Base-by-base conservation (phyloP, 2,888 invertebrate species). In the Cantharis lateralis region DNA sequence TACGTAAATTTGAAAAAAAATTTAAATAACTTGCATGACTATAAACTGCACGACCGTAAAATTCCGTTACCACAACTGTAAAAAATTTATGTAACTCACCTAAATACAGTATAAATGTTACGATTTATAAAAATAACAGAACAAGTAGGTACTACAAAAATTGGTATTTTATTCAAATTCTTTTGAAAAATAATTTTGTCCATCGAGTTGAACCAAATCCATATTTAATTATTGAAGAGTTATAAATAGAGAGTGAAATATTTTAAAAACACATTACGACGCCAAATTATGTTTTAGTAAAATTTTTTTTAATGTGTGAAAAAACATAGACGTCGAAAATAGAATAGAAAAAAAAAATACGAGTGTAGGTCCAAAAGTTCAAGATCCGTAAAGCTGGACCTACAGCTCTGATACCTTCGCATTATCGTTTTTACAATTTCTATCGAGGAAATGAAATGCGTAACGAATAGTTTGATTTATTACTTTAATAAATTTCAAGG, bases 1-100 rank as follows among this genome's bases (percentile, higher is more conserved):
- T n/a, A 48, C 48, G 48, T 48, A 48, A 48, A 48, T 48, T 48
- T n/a, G 48, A 48, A 48, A 48, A n/a, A 48, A 48, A 48, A 28
- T 28, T 28, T 28, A 48, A 48, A 48, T n/a, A 48, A 66, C 18
- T 66, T 66, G 64, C 64, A 66, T 66, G 64, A 20, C 18, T 66
- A 24, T 66, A 66, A 66, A 66, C n/a, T 66, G 64, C 64, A 66
- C 64, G 64, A 66, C 64, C 24, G 24, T 68, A 68, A 28, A 20
- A 73, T 69, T 68, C 73, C 69, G 73, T 73, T 73, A 73, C 32
- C 32, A 32, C 69, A 73, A 73, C 73, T 73, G 73, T 73, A 73
- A 68, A 69, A 66, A 66, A 20, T 66, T 20, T 66, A 66, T 66
- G 20, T 66, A 66, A 20, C 24, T 66, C 18, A 66, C 64, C 24